Base-by-base conservation (phyloP, 30 jellyfish, hydroid and myxozoan species). In the Pseudorhiza aurosa region DNA sequence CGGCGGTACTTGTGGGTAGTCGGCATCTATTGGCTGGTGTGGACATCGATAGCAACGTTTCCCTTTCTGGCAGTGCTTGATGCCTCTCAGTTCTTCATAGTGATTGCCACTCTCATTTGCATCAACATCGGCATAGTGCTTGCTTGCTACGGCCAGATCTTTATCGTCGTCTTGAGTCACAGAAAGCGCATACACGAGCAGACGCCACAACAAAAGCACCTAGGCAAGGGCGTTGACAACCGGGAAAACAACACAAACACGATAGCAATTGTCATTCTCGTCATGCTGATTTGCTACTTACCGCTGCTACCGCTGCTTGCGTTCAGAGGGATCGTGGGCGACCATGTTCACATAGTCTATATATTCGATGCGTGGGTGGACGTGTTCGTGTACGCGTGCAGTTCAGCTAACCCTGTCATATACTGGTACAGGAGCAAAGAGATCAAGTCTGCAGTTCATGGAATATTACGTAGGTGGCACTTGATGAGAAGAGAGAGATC, bases 341-440 rank as follows among this genome's bases (percentile, higher is more conserved):
- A 80, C 50, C 58, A 77, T 18, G 84, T 80, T 1, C 21, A 80
- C 36, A 72, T 80, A 15, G 68, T 80, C 6, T 65, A 55, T 30
- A 53, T 80, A 14, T 45, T 80, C 0, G 91, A 80, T 24, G 81
- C 91, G 10, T 80, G 91, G 91, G 91, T 42, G n/a, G 91, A 80
- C 39, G 91, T 80, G 21, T 80, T 80, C 57, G 69, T 80, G 30
- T 80, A 64, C 51, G 91, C 91, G 15, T 62, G 81, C 78, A 80
- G 91, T 40, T 80, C 91, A 24, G 77, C 65, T 8, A 80, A 80
- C 71, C 91, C 91, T 6, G 32, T 80, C 30, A 80, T 80, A 15
- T 80, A 80, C 30, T 80, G 91, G 91, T 80, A 80, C 51, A 36
- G 91, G 65, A 80, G 91, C 70, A 80, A 65, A 68, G 91, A 80